Evolutionary conservation across 2,113 vertebrate genomes (phyloP), one percentile per base, ranked within the genome.

Genomic region (Aspiorhynchus laticeps): DNA sequence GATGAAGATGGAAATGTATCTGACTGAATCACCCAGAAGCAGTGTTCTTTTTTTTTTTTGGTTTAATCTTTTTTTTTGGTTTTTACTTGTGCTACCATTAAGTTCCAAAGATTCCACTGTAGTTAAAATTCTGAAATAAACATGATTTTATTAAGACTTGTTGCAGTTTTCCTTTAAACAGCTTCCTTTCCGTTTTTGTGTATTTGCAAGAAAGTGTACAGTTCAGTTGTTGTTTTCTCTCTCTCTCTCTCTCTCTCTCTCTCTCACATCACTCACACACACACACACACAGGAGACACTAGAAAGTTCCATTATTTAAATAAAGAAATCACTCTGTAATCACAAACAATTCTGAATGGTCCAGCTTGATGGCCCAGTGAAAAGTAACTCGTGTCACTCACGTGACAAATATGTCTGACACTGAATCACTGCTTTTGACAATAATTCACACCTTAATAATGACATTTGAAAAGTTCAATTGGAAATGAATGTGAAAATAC

Each of bases 1-100:
- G 92, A 91, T 84, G 92, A 93, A 53, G 88, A 88, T 69, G 91
- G 90, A 69, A 93, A 93, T 31, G 85, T 89, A 48, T 95, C 95
- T 0, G 95, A 95, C 86, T 95, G 91, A 85, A 28, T 80, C 59
- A 12, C n/a, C 17, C 51, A 7, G 26, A 74, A 12, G 28, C 2
- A 7, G 17, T 9, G n/a, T 7, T n/a, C 28, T 65, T 46, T 53
- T 53, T 21, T 0, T 7, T 53, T 21, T 53, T 53, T 19, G 4
- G 4, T 67, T 63, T 88, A 9, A 10, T 43, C 5, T 81, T 73
- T 46, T 56, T 8, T 80, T 56, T 26, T 59, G 21, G 7, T 77
- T 61, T 63, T 80, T 61, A 80, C 56, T 14, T 61, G 46, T 81
- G 53, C 21, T 74, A 76, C 7, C 5, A 79, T 53, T 79, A 17